Base-by-base conservation (phyloP, 2,888 invertebrate genomes). In the Cheilosia vulpina region DNA sequence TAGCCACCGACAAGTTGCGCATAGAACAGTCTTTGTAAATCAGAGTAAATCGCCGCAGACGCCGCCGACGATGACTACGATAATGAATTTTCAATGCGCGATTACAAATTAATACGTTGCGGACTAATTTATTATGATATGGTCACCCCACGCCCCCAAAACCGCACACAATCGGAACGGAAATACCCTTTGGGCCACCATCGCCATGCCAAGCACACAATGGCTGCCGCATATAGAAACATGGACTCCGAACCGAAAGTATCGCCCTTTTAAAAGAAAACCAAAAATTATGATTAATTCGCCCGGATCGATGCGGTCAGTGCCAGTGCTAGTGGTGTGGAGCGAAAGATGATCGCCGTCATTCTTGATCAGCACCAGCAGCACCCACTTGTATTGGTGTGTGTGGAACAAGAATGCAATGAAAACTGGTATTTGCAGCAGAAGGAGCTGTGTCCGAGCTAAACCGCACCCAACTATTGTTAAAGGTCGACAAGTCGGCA, bases 91-190 rank as follows among this genome's bases (percentile, higher is more conserved):
- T n/a, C 63, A 53, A 55, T 69, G 66, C 66, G 43, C 66, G 43
- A 53, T 66, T 58, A 53, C 76, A 76, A 77, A 77, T 77, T 69
- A 77, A 69, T 77, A 77, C 77, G 77, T 77, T 77, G 45, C 53
- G 27, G 19, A 68, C 38, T 62, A 68, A 77, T 77, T 77, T 77
- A 77, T 77, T 69, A 34, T 69, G 62, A 58, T 53, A 31, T 77
- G 68, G 68, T 68, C 77, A 62, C 77, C 77, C 60, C 60, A 69
- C 77, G 77, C 68, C 68, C 60, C 53, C 57, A 53, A 53, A 43
- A 43, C n/a, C 19, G 13, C 4, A 21, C 11, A 57, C 65, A 66
- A 50, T 58, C 65, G 75, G 21, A 21, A 58, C 66, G 65, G 76
- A 66, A 77, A 53, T 62, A 62, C 62, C 77, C 62, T 45, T 34